Conservation (phyloP, 1,140 invertebrate genomes). For the Bombus fervidus region DNA sequence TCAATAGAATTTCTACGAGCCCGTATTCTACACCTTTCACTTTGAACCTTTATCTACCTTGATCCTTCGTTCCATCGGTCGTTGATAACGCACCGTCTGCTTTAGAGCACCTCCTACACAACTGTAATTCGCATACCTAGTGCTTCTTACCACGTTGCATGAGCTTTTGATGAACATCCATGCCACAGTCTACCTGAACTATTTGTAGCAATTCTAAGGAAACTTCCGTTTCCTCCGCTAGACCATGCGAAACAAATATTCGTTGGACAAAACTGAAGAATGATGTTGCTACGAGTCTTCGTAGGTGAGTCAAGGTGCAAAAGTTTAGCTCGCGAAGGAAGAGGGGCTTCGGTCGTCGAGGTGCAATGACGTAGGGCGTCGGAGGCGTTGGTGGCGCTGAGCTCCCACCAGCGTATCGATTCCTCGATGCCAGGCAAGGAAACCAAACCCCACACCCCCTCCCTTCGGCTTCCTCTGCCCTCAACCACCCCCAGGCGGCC, state of each 20-base stretch:
- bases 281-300: neutral
- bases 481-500: slow-evolving; percentile 65
- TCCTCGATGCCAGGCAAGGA: slow-evolving; percentile 74
- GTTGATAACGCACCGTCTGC: neutral
- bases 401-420: slow-evolving; percentile 78
- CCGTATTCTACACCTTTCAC: neutral
- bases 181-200: neutral
- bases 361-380: slow-evolving; percentile 77
- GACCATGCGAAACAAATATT: neutral
- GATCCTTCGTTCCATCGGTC: neutral
- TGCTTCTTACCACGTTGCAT: neutral
- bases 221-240: neutral
- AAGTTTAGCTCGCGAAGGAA: slow-evolving; percentile 45
- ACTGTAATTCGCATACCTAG: neutral
- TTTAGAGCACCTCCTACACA: neutral
- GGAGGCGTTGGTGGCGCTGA: slow-evolving; percentile 79
- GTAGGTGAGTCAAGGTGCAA: slow-evolving; percentile 42
- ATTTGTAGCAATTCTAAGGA: neutral
- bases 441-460: slow-evolving; percentile 64
- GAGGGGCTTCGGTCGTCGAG: slow-evolving; percentile 66
- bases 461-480: slow-evolving; percentile 57
- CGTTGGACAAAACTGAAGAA: rapidly evolving
- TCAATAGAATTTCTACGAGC: neutral
- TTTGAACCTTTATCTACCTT: neutral
- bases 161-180: neutral